A percentile compares a stretch with the other conserved stretches of the same genome.
These are phyloP conservation scores for Cyclina sinensis DNA, from an alignment of 1,140 invertebrate genomes.

Conservation along the genomic window DNA sequence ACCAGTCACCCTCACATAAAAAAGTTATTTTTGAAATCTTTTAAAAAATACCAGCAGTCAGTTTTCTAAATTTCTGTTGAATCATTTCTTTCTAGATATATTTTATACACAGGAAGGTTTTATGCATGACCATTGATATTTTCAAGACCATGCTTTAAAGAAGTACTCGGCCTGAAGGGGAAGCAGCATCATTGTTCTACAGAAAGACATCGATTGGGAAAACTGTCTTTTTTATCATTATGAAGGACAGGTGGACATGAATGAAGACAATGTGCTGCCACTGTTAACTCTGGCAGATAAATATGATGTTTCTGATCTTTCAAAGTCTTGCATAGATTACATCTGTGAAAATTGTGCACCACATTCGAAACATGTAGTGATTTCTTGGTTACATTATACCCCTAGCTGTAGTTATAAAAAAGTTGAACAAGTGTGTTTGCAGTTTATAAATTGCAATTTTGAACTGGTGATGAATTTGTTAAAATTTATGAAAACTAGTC, in stretches of 20 bases:
- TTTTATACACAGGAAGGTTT: conserved; percentile 95
- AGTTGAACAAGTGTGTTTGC: conserved; percentile 92
- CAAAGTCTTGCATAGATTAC: conserved; percentile 93
- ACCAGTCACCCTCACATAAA: too few species aligned
- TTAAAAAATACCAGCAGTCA: too few species aligned
- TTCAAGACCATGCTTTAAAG: conserved; percentile 99
- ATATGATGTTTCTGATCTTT: conserved; percentile 97
- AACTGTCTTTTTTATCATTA: conserved; percentile 96
- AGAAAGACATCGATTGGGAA: conserved; percentile 95
- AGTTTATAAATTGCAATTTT: conserved; percentile 97
- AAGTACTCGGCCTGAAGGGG: conserved; percentile 96
- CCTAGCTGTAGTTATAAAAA: conserved; percentile 93
- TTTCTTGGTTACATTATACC: conserved; percentile 97
- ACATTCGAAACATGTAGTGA: conserved; percentile 92
- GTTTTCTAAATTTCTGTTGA: too few species aligned
- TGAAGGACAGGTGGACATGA: conserved; percentile 92
- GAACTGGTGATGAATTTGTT: conserved; percentile 92
- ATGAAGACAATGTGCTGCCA: conserved; percentile 94
- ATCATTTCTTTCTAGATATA: conserved; percentile 89
- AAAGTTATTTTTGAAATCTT: too few species aligned
- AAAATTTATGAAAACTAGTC: conserved; percentile 94
- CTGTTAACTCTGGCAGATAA: conserved; percentile 96
- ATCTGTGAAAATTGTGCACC: conserved; percentile 95
- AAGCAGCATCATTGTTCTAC: conserved; percentile 93
- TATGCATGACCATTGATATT: conserved; percentile 97